These are phyloP conservation scores for Galaxea fascicularis DNA, from an alignment of 92 coral and sea anemone species.

Conservation along the genomic window DNA sequence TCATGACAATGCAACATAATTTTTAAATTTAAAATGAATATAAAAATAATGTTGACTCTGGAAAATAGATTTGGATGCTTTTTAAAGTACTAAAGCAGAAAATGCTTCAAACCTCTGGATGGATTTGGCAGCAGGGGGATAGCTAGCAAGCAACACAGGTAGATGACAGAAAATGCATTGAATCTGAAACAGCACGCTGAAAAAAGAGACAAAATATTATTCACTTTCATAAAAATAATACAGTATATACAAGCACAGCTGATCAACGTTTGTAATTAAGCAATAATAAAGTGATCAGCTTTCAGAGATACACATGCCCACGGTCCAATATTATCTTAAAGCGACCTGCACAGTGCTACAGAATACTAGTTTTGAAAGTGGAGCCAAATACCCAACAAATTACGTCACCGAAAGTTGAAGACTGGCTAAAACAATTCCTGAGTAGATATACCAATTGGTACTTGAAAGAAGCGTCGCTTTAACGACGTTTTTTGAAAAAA, in stretches of 20 bases:
- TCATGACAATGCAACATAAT: too few species aligned
- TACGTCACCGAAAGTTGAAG: slow-evolving; percentile 31
- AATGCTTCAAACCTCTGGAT: slow-evolving; percentile 48
- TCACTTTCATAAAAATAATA: background rate
- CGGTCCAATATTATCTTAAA: background rate
- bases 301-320: background rate
- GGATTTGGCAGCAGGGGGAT: slow-evolving; percentile 97
- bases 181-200: slow-evolving; percentile 92
- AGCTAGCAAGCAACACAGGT: slow-evolving; percentile 89
- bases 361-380: background rate
- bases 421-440: too few species aligned
- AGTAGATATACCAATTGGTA: background rate
- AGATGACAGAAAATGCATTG: slow-evolving; percentile 94
- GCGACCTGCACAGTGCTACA: background rate
- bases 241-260: background rate
- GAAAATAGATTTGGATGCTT: background rate
- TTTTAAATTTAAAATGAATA: background rate
- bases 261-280: background rate
- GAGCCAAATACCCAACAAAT: slow-evolving; percentile 25
- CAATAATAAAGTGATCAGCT: background rate
- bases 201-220: background rate
- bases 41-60: background rate
- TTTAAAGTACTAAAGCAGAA: background rate
- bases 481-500: background rate
- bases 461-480: slow-evolving; percentile 3